Base-by-base conservation (phyloP, 2,888 invertebrate species). In the Cordilura impudica region DNA sequence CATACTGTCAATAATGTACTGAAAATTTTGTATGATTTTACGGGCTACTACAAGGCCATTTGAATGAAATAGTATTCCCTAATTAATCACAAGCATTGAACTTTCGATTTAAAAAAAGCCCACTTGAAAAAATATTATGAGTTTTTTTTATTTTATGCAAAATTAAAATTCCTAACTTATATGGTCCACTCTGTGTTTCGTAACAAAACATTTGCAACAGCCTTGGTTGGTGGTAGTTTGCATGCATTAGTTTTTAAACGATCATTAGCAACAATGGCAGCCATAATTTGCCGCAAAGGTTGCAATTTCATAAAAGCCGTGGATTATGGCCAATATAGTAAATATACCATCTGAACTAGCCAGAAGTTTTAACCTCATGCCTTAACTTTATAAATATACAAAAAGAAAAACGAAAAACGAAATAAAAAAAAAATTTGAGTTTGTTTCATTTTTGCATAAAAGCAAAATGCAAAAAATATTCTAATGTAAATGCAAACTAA, bases 171-270 rank as follows among this genome's bases (percentile, higher is more conserved):
- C n/a, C n/a, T n/a, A n/a, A n/a, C n/a, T n/a, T n/a, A n/a, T n/a
- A n/a, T n/a, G n/a, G n/a, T n/a, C n/a, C n/a, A n/a, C n/a, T n/a
- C n/a, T n/a, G n/a, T n/a, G n/a, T n/a, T n/a, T n/a, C n/a, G n/a
- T n/a, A n/a, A n/a, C n/a, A n/a, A 74, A 78, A 70, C 73, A 60
- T 39, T 73, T 73, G 74, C 58, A 74, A 70, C 47, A 78, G 53
- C 70, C 65, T 70, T 53, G 21, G 16, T 39, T 8, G 61, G 18
- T 35, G 10, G 45, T 19, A 39, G 56, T 51, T 16, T 65, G 31
- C 39, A 26, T 29, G 61, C 51, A 74, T 66, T 71, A 79, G 61
- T 67, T 71, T 16, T 75, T 71, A 75, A 75, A 79, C 61, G 56
- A 67, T 67, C 75, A 71, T 79, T 75, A 79, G 79, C 54, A 26